A percentile compares a stretch with the other conserved stretches of the same genome.
These are phyloP conservation scores for Scophthalmus maximus DNA, from an alignment of 2,113 vertebrate genomes.

Conservation along the genomic window DNA sequence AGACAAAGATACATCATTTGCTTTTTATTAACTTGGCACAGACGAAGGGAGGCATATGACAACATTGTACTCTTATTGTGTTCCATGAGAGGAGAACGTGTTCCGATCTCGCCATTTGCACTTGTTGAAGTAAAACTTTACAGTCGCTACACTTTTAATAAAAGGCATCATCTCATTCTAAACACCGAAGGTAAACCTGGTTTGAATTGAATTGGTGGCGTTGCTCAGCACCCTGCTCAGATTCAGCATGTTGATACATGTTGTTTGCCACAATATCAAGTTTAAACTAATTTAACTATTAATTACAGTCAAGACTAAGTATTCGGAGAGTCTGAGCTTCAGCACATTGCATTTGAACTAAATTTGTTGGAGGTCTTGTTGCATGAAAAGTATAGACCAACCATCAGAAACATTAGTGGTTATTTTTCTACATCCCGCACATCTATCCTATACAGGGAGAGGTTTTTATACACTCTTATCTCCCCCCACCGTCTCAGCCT, in stretches of 20 bases:
- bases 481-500: slow-evolving; percentile 3
- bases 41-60: slow-evolving; percentile 9
- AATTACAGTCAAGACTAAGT: too few relatives aligned
- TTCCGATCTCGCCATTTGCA: not conserved
- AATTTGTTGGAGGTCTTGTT: not conserved
- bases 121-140: slow-evolving; percentile 12
- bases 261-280: too few relatives aligned
- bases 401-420: not conserved
- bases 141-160: not conserved
- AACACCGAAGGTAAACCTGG: slow-evolving; percentile 1
- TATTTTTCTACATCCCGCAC: slow-evolving; percentile 34
- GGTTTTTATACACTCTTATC: slow-evolving; percentile 10
- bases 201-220: not conserved
- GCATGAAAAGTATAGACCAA: not conserved
- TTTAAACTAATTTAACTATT: too few relatives aligned
- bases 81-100: not conserved
- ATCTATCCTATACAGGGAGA: not conserved
- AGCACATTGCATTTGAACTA: too few relatives aligned
- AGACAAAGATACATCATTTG: slow-evolving; percentile 30
- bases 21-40: slow-evolving; percentile 20
- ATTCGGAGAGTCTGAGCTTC: too few relatives aligned
- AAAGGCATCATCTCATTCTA: not conserved
- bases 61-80: not conserved
- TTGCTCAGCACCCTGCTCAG: too few relatives aligned
- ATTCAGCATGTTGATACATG: not conserved